Conservation (phyloP, 2,888 invertebrate genomes). For the Chirona hameri region DNA sequence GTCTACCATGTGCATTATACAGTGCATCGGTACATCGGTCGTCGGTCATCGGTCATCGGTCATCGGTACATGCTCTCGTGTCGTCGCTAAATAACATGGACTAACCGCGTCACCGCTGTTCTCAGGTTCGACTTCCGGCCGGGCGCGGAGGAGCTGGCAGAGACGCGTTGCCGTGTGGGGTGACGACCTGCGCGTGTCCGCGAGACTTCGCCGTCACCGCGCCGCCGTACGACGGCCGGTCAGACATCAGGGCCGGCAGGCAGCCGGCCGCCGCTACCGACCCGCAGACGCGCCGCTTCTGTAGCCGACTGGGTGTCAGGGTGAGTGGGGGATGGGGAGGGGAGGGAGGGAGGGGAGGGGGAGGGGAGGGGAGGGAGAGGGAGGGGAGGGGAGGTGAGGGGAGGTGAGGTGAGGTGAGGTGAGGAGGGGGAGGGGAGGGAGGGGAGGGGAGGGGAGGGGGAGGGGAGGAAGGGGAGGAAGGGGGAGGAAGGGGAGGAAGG, state of each 20-base stretch:
- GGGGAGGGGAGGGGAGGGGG: too few species aligned
- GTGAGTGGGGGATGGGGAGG: neutral
- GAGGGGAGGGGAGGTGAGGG: too few species aligned
- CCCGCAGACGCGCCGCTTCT: constrained; percentile 53
- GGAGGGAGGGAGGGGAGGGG: too few species aligned
- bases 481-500: too few species aligned
- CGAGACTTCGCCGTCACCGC: constrained; percentile 69
- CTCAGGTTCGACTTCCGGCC: constrained; percentile 68
- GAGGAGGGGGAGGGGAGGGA: too few species aligned
- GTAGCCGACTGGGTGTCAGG: constrained; percentile 56
- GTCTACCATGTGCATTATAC: too few species aligned
- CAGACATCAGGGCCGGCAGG: constrained; percentile 35
- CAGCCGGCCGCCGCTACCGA: constrained; percentile 44
- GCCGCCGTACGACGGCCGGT: constrained; percentile 52
- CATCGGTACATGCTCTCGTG: too few species aligned
- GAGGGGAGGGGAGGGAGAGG: too few species aligned
- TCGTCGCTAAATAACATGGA: too few species aligned
- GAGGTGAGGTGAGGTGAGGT: neutral
- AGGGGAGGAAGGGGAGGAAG: too few species aligned
- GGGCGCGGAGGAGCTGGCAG: constrained; percentile 66
- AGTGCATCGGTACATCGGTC: too few species aligned
- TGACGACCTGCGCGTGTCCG: constrained; percentile 65
- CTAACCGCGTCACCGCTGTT: neutral
- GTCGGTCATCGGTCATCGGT: too few species aligned
- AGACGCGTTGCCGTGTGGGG: constrained; percentile 61